Evolutionary conservation across 2,888 invertebrate genomes (phyloP), one percentile per base, ranked within the genome.

Genomic region (Galeruca laticollis): DNA sequence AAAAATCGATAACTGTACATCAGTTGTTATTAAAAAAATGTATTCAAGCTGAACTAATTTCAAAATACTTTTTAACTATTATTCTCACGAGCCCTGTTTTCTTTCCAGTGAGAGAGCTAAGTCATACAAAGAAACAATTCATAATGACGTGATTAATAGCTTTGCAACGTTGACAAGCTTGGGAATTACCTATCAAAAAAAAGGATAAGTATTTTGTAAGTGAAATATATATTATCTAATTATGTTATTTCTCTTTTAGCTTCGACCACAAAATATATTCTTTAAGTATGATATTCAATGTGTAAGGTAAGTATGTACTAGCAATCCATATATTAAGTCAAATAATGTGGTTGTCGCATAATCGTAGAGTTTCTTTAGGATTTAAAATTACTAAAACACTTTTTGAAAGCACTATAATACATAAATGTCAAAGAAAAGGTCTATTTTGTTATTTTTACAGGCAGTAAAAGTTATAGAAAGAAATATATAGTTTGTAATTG

Each of bases 81-180:
- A 31, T 66, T 68, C 69, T 72, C 18, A 72, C 63, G 52, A 54
- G 52, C 59, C 54, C 37, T 67, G 51, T 70, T 74, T 74, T 72
- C 64, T 69, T 73, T 73, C 68, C 70, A 68, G 72, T 64, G 68
- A 72, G 52, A 62, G 61, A 68, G 47, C 35, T 66, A 26, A 69
- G 60, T 62, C 62, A 61, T 65, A 60, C 51, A 68, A 60, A 69
- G 64, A 65, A 63, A 64, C 62, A 52, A 37, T 66, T 51, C 56
- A 54, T 65, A 64, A 51, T 62, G 65, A 62, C 62, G 56, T 57
- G 40, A 62, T 69, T 64, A 40, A 59, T 61, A 52, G 54, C 37
- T 37, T 70, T 35, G 40, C 51, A 31, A 26, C 37, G 60, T 52
- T 51, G 47, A 49, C 33, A 57, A 52, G 21, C 52, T 60, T 31